These are phyloP conservation scores for Nasua narica DNA, from an alignment of 2,797 vertebrate species.

Conservation along the genomic window DNA sequence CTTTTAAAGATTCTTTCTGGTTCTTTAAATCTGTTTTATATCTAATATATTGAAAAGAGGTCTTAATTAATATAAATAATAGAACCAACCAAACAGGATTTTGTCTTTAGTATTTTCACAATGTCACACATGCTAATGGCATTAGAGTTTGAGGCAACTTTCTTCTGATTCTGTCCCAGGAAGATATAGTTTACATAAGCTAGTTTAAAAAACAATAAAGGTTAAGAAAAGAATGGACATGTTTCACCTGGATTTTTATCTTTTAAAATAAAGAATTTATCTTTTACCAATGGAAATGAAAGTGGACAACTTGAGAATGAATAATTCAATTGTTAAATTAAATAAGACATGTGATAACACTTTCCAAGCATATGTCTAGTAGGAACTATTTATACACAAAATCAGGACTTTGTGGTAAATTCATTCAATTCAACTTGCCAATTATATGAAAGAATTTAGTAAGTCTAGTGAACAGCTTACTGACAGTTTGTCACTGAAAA, in stretches of 20 bases:
- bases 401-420: neutral
- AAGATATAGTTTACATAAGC: neutral
- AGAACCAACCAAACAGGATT: neutral
- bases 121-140: neutral
- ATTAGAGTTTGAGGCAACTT: conserved; percentile 10
- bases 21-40: neutral
- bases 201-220: neutral
- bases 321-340: neutral
- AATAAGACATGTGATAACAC: neutral
- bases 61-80: neutral
- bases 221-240: conserved; percentile 9
- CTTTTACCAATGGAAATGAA: conserved; percentile 9
- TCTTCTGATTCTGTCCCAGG: conserved; percentile 4
- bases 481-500: neutral
- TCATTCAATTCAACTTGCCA: neutral
- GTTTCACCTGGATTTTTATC: neutral
- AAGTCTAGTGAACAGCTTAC: neutral
- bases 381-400: neutral
- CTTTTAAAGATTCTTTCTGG: neutral
- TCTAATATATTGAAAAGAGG: neutral
- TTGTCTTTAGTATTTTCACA: conserved; percentile 2
- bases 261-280: conserved; percentile 37
- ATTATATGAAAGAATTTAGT: neutral
- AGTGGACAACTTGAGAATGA: neutral
- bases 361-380: neutral